A percentile compares a stretch with the other conserved stretches of the same genome.
Evolutionary conservation across 2,888 invertebrate species (phyloP).

Genomic region (Drosophila hamatofila): DNA sequence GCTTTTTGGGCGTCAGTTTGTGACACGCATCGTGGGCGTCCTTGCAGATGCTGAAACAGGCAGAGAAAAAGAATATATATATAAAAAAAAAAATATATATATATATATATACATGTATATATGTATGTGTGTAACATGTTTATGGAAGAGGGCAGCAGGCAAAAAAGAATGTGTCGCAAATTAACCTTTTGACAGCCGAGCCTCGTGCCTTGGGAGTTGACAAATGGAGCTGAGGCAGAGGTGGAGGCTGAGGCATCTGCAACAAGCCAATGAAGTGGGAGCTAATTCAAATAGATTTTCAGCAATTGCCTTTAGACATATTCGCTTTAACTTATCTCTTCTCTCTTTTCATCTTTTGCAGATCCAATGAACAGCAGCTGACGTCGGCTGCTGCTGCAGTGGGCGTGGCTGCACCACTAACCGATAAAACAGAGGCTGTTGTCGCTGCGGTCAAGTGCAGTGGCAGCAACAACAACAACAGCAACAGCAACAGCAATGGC

Average conservation of each 20-base stretch:
- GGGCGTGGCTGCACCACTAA: slow-evolving; percentile 35
- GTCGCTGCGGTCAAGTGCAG: slow-evolving; percentile 36
- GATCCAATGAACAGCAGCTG: slow-evolving; percentile 68
- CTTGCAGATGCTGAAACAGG: slow-evolving; percentile 38
- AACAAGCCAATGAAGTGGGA: slow-evolving; percentile 4
- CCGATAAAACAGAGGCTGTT: slow-evolving; percentile 43
- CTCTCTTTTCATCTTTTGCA: slow-evolving; percentile 42
- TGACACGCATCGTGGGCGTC: slow-evolving; percentile 46
- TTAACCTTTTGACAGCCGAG: slow-evolving; percentile 79
- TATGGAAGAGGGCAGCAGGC: neutral
- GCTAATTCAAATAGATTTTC: neutral
- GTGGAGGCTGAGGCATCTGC: neutral
- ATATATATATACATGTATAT: neutral
- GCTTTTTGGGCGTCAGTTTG: slow-evolving; percentile 64
- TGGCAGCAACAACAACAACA: slow-evolving; percentile 29
- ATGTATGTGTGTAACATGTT: neutral
- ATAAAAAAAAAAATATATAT: neutral
- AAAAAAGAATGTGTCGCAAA: slow-evolving; percentile 77
- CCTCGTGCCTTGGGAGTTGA: slow-evolving; percentile 30
- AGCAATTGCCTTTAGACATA: neutral
- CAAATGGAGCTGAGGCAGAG: slow-evolving; percentile 2
- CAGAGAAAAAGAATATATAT: slow-evolving; percentile 5
- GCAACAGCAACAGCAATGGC: slow-evolving; percentile 36
- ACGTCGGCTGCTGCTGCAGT: slow-evolving; percentile 47
- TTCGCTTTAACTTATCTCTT: neutral